These are phyloP conservation scores for Meloe dianella DNA, from an alignment of 2,888 invertebrate genomes.

Conservation along the genomic window DNA sequence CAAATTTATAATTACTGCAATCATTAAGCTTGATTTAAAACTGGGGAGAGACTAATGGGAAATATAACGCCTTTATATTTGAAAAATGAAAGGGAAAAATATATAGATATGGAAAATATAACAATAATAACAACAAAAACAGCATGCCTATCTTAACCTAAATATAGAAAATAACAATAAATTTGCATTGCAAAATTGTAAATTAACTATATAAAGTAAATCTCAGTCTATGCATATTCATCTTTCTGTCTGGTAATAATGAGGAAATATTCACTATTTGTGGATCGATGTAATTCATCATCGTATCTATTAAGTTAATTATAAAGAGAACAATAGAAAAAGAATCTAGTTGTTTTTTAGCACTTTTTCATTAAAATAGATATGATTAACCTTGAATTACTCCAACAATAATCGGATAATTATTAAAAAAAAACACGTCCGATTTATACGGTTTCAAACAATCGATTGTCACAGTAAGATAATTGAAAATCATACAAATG, in stretches of 20 bases:
- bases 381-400: background rate
- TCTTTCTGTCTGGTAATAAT: constrained; percentile 42
- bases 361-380: background rate
- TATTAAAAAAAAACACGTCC: background rate
- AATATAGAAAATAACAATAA: constrained; percentile 52
- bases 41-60: background rate
- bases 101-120: constrained; percentile 28
- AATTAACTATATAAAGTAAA: constrained; percentile 55
- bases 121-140: constrained; percentile 31
- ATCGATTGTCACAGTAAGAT: background rate
- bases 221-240: constrained; percentile 53
- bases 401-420: background rate
- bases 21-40: constrained; percentile 3
- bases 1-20: constrained; percentile 2
- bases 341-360: background rate
- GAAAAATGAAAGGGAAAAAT: background rate
- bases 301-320: background rate
- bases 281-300: constrained; percentile 41
- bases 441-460: background rate
- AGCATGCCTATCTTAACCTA: constrained; percentile 49
- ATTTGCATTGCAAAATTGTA: constrained; percentile 58
- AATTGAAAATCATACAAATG: background rate
- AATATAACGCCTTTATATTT: background rate
- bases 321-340: background rate
- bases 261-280: constrained; percentile 40